Conservation (phyloP, 2,888 invertebrate genomes). For the Harpalus rubripes region DNA sequence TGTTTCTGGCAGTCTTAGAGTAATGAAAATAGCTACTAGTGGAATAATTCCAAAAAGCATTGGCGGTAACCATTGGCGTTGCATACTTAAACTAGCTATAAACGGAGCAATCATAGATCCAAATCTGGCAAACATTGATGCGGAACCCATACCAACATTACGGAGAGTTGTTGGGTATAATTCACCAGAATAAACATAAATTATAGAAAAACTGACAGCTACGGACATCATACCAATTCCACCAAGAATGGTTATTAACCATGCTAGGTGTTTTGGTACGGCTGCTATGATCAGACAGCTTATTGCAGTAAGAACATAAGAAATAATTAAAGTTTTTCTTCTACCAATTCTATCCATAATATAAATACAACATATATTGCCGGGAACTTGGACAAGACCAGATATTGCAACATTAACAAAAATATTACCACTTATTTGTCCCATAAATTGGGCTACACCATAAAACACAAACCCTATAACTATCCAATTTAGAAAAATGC, state of each 20-base stretch:
- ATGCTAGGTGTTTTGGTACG: constrained; percentile 79
- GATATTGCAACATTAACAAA: constrained; percentile 92
- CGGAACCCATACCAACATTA: constrained; percentile 91
- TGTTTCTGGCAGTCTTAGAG: constrained; percentile 88
- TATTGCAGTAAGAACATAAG: constrained; percentile 83
- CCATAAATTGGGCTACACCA: constrained; percentile 91
- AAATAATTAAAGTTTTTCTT: constrained; percentile 83
- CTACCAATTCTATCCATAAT: constrained; percentile 81
- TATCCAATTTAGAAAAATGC: constrained; percentile 89
- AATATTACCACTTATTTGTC: constrained; percentile 88
- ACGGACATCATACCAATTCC: constrained; percentile 87
- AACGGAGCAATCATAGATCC: constrained; percentile 93
- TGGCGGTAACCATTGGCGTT: constrained; percentile 84
- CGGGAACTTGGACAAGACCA: constrained; percentile 84
- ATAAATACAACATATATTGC: constrained; percentile 79
- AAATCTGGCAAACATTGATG: constrained; percentile 91
- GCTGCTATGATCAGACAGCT: constrained; percentile 83
- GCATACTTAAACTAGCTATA: constrained; percentile 80
- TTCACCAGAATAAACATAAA: constrained; percentile 94
- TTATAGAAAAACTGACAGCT: constrained; percentile 90
- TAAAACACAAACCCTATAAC: constrained; percentile 93
- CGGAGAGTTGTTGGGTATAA: constrained; percentile 93
- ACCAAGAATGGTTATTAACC: constrained; percentile 80
- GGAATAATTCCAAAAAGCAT: constrained; percentile 86
- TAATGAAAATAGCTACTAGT: constrained; percentile 82